Percentiles rank a stretch among this genome's conserved stretches.
Conservation (phyloP, 2,797 vertebrate genomes). For the Pyrocephalus nanus region DNA sequence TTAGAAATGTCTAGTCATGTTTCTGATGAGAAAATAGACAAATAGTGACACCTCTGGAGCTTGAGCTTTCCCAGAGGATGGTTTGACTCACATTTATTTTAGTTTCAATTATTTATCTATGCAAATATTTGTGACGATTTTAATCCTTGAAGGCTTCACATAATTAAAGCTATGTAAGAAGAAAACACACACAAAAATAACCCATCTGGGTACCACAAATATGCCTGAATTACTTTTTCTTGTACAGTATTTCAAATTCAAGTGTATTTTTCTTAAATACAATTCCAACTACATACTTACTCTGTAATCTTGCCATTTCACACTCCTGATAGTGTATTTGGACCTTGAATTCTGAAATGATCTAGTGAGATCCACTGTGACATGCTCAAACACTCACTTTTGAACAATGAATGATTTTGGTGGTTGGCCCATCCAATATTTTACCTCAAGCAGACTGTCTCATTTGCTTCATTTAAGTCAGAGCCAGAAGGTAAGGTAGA, state of each 20-base stretch:
- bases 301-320: not conserved
- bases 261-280: not conserved
- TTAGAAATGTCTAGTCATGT: not conserved
- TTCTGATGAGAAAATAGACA: not conserved
- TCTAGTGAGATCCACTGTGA: not conserved
- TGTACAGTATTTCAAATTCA: not conserved
- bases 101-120: slow-evolving; percentile 41
- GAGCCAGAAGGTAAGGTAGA: not conserved
- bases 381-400: not conserved
- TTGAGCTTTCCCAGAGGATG: slow-evolving; percentile 15
- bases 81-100: slow-evolving; percentile 41
- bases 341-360: not conserved
- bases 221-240: not conserved
- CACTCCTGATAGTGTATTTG: not conserved
- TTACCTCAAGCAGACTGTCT: not conserved
- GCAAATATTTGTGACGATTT: slow-evolving; percentile 34
- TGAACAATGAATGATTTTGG: not conserved
- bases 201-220: not conserved
- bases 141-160: not conserved
- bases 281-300: not conserved
- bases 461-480: not conserved
- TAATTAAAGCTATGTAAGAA: slow-evolving; percentile 15
- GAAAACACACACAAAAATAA: not conserved
- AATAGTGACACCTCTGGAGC: slow-evolving; percentile 14
- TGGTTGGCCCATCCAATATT: not conserved